Conservation (phyloP, 2,888 invertebrate genomes). For the Tortrix viridana region DNA sequence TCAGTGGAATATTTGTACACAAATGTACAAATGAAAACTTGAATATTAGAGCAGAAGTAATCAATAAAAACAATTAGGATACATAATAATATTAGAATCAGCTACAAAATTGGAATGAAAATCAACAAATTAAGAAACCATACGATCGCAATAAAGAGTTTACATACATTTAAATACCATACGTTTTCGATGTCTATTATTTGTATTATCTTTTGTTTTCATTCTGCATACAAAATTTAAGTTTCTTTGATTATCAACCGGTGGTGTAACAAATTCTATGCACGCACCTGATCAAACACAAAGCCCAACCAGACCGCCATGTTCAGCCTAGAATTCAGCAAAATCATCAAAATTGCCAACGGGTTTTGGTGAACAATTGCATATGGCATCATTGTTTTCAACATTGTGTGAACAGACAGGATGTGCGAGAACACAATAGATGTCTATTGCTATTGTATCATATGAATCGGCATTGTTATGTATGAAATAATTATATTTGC, state of each 20-base stretch:
- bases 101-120: too few relatives aligned
- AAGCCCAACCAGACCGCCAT: too few relatives aligned
- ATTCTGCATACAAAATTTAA: conserved; percentile 8
- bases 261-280: background rate
- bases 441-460: conserved; percentile 32
- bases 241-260: conserved; percentile 1
- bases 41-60: too few relatives aligned
- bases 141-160: too few relatives aligned
- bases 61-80: too few relatives aligned
- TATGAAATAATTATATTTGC: conserved; percentile 26
- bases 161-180: too few relatives aligned
- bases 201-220: background rate
- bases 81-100: too few relatives aligned
- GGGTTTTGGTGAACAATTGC: conserved; percentile 30
- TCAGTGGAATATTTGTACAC: too few relatives aligned
- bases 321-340: conserved; percentile 25
- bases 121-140: too few relatives aligned
- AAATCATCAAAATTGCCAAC: conserved; percentile 37
- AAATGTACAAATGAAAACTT: too few relatives aligned
- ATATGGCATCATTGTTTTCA: conserved; percentile 31
- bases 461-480: conserved; percentile 25
- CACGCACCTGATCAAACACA: conserved; percentile 25
- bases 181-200: background rate
- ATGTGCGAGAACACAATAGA: conserved; percentile 34
- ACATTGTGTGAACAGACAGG: conserved; percentile 35